Evolutionary conservation across 2,113 vertebrate genomes (phyloP), one percentile per base, ranked within the genome.

Genomic region (Chaetodon auriga): DNA sequence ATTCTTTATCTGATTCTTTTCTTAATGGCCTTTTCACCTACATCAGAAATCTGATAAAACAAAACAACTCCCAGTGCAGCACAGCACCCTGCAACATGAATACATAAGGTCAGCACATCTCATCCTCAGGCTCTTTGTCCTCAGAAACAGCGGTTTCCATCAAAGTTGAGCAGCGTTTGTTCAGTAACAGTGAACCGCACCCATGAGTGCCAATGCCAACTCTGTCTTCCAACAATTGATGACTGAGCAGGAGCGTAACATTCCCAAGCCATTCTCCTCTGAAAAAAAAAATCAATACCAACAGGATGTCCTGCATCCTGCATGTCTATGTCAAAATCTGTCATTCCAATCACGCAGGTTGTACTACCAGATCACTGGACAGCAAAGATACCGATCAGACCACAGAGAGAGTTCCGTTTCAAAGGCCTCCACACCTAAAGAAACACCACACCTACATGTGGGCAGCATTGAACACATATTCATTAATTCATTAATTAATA

Each of bases 201-300:
- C 55, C 55, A 21, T 23, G n/a, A 68, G 48, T 12, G 8, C n/a
- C 19, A n/a, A 9, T 15, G 35, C 49, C 48, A 58, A 18, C 71
- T 46, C 51, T 6, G 6, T 55, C 21, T 77, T 6, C 11, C 21
- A 38, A 53, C n/a, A 49, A 82, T 70, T 54, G 0, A 72, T 74
- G 21, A 10, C 36, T 0, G 1, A 15, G 19, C 53, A 25, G 51
- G 21, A 60, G 60, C 16, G 6, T 10, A 81, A 18, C 63, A 62
- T 30, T 68, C 41, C 63, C 2, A 0, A 63, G 48, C 70, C 62
- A 12, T 53, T 25, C 16, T 36, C 61, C 15, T 57, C 30, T 23
- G 43, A 64, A 15, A 78, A 6, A 8, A 6, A 8, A 51, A 82
- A 72, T 82, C 75, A 64, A 73, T 77, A 58, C 46, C 2, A 10